Conservation (phyloP, 2,888 invertebrate genomes). For the Hipparchia sbordonii region DNA sequence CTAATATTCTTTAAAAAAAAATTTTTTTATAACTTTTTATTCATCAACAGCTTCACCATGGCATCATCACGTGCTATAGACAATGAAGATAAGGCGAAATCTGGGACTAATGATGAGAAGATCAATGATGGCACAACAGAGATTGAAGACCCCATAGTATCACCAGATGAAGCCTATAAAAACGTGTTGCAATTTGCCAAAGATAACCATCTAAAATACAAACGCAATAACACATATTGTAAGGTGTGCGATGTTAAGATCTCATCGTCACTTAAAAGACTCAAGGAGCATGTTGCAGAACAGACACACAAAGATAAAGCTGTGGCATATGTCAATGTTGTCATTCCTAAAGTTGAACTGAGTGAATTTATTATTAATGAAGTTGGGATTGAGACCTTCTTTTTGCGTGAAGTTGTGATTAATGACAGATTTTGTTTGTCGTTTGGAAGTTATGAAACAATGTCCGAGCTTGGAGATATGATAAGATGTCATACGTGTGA, state of each 20-base stretch:
- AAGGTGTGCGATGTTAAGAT: conserved; percentile 45
- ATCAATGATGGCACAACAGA: background rate
- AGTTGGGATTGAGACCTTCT: background rate
- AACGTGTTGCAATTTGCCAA: conserved; percentile 43
- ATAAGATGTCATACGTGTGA: conserved; percentile 48
- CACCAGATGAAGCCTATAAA: conserved; percentile 23
- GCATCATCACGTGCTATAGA: background rate
- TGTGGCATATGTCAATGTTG: background rate
- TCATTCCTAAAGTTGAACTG: conserved; percentile 4
- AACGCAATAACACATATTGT: conserved; percentile 45
- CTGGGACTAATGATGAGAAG: background rate
- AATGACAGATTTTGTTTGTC: conserved; percentile 48
- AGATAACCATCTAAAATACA: conserved; percentile 46
- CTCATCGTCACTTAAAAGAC: conserved; percentile 45
- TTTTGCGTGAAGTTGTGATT: conserved; percentile 36
- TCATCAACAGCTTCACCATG: background rate
- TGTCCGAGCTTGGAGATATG: conserved; percentile 33
- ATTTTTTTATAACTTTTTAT: background rate
- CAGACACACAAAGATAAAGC: conserved; percentile 45
- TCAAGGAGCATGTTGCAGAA: conserved; percentile 53
- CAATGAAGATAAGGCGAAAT: background rate
- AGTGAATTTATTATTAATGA: conserved; percentile 10
- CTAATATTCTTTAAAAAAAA: too few species aligned
- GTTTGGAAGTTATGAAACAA: conserved; percentile 40
- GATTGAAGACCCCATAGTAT: background rate